Evolutionary conservation across 2,888 invertebrate genomes (phyloP), one percentile per base, ranked within the genome.

Genomic region (Cheilosia urbana): DNA sequence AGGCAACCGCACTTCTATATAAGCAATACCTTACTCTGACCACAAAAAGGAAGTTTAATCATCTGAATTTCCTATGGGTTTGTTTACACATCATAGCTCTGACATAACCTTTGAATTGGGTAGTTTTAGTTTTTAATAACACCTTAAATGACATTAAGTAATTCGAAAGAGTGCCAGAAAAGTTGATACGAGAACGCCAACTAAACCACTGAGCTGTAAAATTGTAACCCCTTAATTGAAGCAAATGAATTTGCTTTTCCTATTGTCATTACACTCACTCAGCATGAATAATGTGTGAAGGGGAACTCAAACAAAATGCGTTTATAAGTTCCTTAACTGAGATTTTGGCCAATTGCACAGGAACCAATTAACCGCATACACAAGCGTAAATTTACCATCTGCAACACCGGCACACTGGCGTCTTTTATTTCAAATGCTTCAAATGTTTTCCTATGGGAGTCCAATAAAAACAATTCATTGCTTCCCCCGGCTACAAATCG

Each of bases 391-490:
- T 66, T 66, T 72, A 85, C 81, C 81, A 77, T 72, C 76, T 72
- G 81, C 57, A 81, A 51, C 66, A 68, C 63, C 81, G 72, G 68
- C 71, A 65, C 42, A 60, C 73, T 73, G 78, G 75, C 69, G 76
- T 55, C 76, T 72, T 72, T 65, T 68, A 65, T 66, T 66, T 76
- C 51, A 55, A 80, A 51, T 78, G 63, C 71, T 66, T 76, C 51
- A 55, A 80, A 51, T 78, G 73, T 79, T 77, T 78, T 69, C 83
- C 78, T 83, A 73, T 78, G 78, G 72, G 83, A 83, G 72, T 73
- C 73, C 68, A 73, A 83, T 78, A 79, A 83, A 83, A 83, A 83
- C 83, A 78, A 83, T 83, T 79, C 68, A 85, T 65, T 77, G 45
- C 73, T 72, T 68, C 81, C 85, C 81, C 58, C 63, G 63, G 34